Conservation (phyloP, 2,888 invertebrate species). For the Agonopterix heracliana region DNA sequence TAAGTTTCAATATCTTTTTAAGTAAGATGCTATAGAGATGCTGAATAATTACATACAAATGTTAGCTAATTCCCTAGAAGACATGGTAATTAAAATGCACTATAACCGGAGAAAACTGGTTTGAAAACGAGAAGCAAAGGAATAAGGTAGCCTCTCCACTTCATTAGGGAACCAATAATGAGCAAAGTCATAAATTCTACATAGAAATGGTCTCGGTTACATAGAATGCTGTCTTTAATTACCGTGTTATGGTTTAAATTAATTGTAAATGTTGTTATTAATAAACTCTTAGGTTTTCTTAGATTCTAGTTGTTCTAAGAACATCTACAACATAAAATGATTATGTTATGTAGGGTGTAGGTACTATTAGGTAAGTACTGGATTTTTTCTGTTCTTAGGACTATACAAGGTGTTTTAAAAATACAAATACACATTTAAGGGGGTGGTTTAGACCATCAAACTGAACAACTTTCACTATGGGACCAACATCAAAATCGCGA, state of each 20-base stretch:
- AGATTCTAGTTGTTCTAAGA: too few relatives aligned
- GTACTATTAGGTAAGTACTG: too few relatives aligned
- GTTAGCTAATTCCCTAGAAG: constrained; percentile 38
- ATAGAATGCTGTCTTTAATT: constrained; percentile 12
- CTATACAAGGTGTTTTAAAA: too few relatives aligned
- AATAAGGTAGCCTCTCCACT: constrained; percentile 18
- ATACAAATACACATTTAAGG: too few relatives aligned
- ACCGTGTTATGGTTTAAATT: neutral
- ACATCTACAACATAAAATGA: too few relatives aligned
- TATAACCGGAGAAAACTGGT: constrained; percentile 20
- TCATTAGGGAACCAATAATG: constrained; percentile 27
- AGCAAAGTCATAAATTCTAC: constrained; percentile 27
- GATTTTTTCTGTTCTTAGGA: too few relatives aligned
- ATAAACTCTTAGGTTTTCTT: too few relatives aligned
- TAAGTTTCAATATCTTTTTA: neutral
- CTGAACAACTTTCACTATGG: too few relatives aligned
- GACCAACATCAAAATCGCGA: too few relatives aligned
- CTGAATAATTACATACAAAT: constrained; percentile 38
- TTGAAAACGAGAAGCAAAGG: constrained; percentile 13
- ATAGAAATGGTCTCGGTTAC: constrained; percentile 25
- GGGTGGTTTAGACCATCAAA: too few relatives aligned
- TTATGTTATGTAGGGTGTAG: too few relatives aligned
- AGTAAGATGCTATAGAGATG: constrained; percentile 4
- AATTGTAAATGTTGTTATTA: neutral
- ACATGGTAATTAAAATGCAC: constrained; percentile 26